Base-by-base conservation (phyloP, 2,888 invertebrate species). In the Acanthosepion esculentum region DNA sequence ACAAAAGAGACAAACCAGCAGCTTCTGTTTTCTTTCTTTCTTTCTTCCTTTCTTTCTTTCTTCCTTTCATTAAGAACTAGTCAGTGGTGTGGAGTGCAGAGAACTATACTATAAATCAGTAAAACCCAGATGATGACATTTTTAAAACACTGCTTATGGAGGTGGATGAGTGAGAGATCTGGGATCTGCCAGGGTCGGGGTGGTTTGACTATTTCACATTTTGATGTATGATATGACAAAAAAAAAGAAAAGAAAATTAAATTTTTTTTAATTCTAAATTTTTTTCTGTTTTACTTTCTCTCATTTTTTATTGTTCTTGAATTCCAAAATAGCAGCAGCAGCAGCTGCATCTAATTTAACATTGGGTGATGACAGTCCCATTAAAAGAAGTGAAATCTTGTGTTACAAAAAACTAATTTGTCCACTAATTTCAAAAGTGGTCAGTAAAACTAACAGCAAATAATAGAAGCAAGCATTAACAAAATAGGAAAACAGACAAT, bases 191-290 rank as follows among this genome's bases (percentile, higher is more conserved):
- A 33, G n/a, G 78, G n/a, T 10, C 33, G n/a, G 0, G 33, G 10
- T 15, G n/a, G 5, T 41, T 41, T 41, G 78, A n/a, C n/a, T 15
- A 78, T n/a, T n/a, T 78, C n/a, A n/a, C 78, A 78, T 78, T 78
- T 78, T 78, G 78, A 78, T 78, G 78, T 78, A 78, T 78, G n/a
- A n/a, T 78, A 78, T 78, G 78, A 78, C 78, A 78, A 78, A 78
- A 59, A 12, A n/a, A 26, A 64, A 29, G 78, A 78, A 78, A 78
- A 78, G n/a, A 78, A 78, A 41, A 78, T 33, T 12, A 78, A 12
- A 78, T 78, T n/a, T 78, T 78, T 78, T 78, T n/a, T 78, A 78
- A 78, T 78, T 78, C 78, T 78, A 78, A 12, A 23, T 78, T n/a
- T 78, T 78, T 78, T n/a, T 12, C n/a, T 78, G n/a, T n/a, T n/a